Percentiles rank a stretch among this genome's conserved stretches.
These are phyloP conservation scores for Gastrophryne carolinensis DNA, from an alignment of 2,797 vertebrate species.

Conservation along the genomic window DNA sequence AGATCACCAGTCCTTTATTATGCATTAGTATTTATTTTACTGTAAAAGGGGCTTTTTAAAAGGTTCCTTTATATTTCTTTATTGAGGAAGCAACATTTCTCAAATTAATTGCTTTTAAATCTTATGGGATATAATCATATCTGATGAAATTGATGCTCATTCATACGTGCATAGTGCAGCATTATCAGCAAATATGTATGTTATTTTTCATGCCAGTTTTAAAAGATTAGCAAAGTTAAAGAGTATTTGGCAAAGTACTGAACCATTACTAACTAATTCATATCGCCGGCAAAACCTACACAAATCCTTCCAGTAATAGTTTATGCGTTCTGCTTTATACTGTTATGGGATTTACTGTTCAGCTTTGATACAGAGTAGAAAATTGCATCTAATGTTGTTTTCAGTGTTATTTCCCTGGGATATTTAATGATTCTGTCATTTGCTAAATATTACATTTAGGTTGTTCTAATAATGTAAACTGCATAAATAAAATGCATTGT, in stretches of 20 bases:
- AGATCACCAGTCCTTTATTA: too few relatives aligned
- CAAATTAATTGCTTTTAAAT: neutral
- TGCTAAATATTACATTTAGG: neutral
- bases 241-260: slow-evolving; percentile 1
- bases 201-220: neutral
- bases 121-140: neutral
- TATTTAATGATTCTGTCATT: neutral
- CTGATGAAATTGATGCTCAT: neutral
- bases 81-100: neutral
- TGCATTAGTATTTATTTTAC: too few relatives aligned
- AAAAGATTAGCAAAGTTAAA: neutral
- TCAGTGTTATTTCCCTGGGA: neutral
- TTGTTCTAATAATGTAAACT: neutral
- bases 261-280: neutral
- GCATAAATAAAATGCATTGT: too few relatives aligned
- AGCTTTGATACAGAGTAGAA: neutral
- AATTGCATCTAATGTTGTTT: neutral
- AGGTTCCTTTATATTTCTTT: neutral
- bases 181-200: neutral
- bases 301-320: neutral
- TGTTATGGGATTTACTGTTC: neutral
- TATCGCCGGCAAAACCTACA: neutral
- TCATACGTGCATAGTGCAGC: neutral
- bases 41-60: too few relatives aligned
- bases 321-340: neutral